Conservation (phyloP, 2,797 vertebrate genomes). For the Pseudotriccus pelzelni region DNA sequence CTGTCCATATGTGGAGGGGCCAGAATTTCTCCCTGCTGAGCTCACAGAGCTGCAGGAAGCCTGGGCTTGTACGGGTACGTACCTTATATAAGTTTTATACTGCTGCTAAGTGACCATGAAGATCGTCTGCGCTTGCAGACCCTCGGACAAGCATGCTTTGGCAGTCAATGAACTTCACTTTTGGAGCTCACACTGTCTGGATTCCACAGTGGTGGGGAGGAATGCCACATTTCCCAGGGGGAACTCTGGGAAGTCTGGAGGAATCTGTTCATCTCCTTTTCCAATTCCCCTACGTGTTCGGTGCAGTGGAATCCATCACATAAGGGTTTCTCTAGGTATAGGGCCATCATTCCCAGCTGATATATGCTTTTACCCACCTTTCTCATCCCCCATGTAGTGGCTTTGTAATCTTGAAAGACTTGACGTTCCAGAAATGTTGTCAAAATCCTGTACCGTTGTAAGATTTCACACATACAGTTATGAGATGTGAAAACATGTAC, state of each 20-base stretch:
- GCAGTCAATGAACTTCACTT: neutral
- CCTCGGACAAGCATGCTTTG: neutral
- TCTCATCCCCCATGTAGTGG: neutral
- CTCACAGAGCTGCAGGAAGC: neutral
- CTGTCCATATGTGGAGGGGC: neutral
- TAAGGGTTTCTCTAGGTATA: neutral
- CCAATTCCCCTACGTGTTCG: accelerated
- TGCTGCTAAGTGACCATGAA: neutral
- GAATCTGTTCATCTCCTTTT: neutral
- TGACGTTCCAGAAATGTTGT: neutral
- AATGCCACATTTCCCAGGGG: accelerated
- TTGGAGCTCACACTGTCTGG: neutral
- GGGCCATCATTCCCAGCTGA: neutral
- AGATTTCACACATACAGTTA: neutral
- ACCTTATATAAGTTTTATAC: neutral
- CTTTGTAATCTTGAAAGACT: neutral
- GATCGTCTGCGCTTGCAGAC: neutral
- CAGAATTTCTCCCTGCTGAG: neutral
- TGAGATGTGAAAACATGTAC: neutral
- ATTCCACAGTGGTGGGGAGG: neutral
- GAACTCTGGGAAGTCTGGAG: accelerated
- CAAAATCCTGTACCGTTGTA: neutral
- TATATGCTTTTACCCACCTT: neutral
- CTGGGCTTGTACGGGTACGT: accelerated
- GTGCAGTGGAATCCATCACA: neutral